These are phyloP conservation scores for Mylabris sibirica DNA, from an alignment of 2,888 invertebrate genomes.

Conservation along the genomic window DNA sequence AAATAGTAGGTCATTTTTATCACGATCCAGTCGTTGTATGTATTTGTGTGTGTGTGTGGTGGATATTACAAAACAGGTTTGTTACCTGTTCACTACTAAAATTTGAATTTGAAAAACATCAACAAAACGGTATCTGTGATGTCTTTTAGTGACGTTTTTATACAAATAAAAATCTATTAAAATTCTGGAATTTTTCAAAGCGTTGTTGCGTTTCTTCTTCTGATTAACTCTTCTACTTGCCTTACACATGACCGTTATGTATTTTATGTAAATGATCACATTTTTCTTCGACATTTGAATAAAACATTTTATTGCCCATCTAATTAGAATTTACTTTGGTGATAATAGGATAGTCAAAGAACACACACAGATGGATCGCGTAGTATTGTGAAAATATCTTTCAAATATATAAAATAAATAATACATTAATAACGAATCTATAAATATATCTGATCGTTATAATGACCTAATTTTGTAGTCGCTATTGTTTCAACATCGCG, in stretches of 20 bases:
- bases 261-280: not conserved
- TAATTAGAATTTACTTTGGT: conserved; percentile 29
- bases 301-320: conserved; percentile 29
- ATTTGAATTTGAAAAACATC: conserved; percentile 19
- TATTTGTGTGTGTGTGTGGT: not conserved
- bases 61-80: conserved; percentile 35
- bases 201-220: not conserved
- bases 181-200: not conserved
- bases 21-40: conserved; percentile 25
- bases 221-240: not conserved
- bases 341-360: conserved; percentile 32
- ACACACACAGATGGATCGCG: conserved; percentile 17
- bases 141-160: not conserved
- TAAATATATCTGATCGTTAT: not conserved
- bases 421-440: conserved; percentile 23
- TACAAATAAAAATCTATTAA: not conserved
- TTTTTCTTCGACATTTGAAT: conserved; percentile 28
- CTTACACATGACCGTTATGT: not conserved
- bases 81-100: conserved; percentile 23
- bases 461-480: not conserved
- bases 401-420: conserved; percentile 31
- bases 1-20: conserved; percentile 39
- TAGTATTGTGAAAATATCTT: conserved; percentile 26
- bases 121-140: not conserved
- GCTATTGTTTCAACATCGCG: not conserved